phyloP scores from a whole-genome alignment of 1,140 invertebrate species.

The Anoplophora glabripennis region DNA sequence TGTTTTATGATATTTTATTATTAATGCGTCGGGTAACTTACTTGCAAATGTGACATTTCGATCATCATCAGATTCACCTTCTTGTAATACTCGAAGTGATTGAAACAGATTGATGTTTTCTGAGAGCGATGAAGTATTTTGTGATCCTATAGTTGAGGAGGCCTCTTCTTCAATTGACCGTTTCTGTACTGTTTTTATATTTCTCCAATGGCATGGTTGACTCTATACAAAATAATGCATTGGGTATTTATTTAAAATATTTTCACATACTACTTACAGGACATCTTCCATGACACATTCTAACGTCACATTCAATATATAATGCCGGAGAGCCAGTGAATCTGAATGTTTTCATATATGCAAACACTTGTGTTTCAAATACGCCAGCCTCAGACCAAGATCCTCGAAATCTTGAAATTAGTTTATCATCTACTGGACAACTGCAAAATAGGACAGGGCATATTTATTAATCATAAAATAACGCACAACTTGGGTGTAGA shows the following conservation, averaged over 20 bases:
- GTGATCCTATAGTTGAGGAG: conserved; percentile 36
- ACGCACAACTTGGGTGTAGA: too few species aligned
- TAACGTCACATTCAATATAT: conserved; percentile 91
- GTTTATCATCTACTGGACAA: conserved; percentile 90
- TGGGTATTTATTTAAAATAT: neutral
- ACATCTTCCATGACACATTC: conserved; percentile 92
- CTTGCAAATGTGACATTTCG: conserved; percentile 32
- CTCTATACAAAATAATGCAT: conserved; percentile 60
- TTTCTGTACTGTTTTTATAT: conserved; percentile 73
- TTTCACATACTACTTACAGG: conserved; percentile 64
- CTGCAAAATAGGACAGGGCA: conserved; percentile 49
- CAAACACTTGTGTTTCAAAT: conserved; percentile 91
- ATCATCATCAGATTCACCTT: conserved; percentile 70
- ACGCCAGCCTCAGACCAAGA: conserved; percentile 87
- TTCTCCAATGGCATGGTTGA: conserved; percentile 90
- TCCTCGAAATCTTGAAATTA: conserved; percentile 87
- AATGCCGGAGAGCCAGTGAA: conserved; percentile 90
- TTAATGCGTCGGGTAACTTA: too few species aligned
- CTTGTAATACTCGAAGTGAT: conserved; percentile 80
- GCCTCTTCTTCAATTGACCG: conserved; percentile 53
- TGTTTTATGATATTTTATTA: too few species aligned
- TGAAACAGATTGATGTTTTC: conserved; percentile 89
- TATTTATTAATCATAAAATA: too few species aligned
- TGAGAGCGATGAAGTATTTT: conserved; percentile 56
- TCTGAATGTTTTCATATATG: conserved; percentile 93